These are phyloP conservation scores for Sicus ferrugineus DNA, from an alignment of 2,888 invertebrate species.

Conservation along the genomic window DNA sequence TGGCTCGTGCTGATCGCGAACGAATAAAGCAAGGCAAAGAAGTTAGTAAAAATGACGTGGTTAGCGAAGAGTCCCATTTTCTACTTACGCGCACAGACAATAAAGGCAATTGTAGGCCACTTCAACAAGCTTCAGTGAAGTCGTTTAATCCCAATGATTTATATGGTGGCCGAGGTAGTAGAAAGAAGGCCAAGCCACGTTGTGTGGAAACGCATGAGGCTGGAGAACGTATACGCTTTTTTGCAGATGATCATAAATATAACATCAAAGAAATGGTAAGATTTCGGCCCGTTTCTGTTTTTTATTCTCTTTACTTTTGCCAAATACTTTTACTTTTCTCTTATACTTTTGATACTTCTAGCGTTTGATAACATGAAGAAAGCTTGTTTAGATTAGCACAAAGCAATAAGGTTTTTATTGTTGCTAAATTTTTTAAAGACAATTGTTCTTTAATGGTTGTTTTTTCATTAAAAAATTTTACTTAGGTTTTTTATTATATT, in stretches of 20 bases:
- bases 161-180: constrained; percentile 44
- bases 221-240: constrained; percentile 81
- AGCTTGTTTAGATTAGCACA: no score
- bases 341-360: background rate
- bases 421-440: no score
- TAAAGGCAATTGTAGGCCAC: constrained; percentile 75
- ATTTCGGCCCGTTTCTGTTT: background rate
- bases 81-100: constrained; percentile 75
- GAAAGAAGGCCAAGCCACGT: constrained; percentile 41
- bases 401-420: no score
- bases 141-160: constrained; percentile 41
- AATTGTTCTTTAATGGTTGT: no score
- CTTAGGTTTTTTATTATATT: no score
- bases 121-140: constrained; percentile 58
- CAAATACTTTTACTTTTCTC: background rate
- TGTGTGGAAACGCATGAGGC: constrained; percentile 79
- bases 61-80: constrained; percentile 65
- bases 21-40: constrained; percentile 36
- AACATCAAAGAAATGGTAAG: constrained; percentile 82
- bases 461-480: no score
- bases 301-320: background rate
- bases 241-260: constrained; percentile 89
- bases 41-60: constrained; percentile 10
- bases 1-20: constrained; percentile 68
- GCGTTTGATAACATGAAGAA: no score